These are phyloP conservation scores for Eupithecia dodoneata DNA, from an alignment of 2,888 invertebrate genomes.

Conservation along the genomic window DNA sequence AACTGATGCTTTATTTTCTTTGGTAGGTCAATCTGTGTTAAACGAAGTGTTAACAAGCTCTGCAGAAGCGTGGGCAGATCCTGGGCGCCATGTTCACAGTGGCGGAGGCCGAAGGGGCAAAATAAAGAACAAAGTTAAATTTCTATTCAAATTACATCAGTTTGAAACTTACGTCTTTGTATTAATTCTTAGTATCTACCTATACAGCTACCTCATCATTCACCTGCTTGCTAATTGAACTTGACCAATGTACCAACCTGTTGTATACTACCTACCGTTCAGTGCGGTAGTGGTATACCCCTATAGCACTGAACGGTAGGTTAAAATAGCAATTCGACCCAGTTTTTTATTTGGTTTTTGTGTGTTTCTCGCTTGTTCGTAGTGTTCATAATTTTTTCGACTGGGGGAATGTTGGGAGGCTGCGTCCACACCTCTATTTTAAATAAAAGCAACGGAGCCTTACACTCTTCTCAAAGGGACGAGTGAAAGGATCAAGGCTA, in stretches of 20 bases:
- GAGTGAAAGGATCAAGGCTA: too few species aligned
- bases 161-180: conserved; percentile 54
- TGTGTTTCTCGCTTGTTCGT: too few species aligned
- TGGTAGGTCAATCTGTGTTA: conserved; percentile 62
- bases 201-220: neutral
- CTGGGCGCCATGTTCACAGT: conserved; percentile 54
- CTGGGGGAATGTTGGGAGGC: too few species aligned
- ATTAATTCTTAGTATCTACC: conserved; percentile 22
- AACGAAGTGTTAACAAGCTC: conserved; percentile 62
- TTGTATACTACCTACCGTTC: neutral
- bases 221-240: neutral
- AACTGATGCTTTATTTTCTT: conserved; percentile 45
- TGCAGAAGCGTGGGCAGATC: conserved; percentile 55
- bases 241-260: neutral
- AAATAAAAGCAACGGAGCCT: too few species aligned
- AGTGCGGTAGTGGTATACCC: too few species aligned
- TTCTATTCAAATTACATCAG: conserved; percentile 72
- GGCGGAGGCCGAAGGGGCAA: conserved; percentile 54
- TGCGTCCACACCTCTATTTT: too few species aligned
- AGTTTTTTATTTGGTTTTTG: too few species aligned
- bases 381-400: too few species aligned
- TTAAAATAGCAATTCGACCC: too few species aligned
- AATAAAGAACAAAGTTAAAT: conserved; percentile 69
- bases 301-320: too few species aligned
- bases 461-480: too few species aligned